Percentiles rank a stretch among this genome's conserved stretches.
These are phyloP conservation scores for Heloderma charlesbogerti DNA, from an alignment of 2,113 vertebrate genomes.

Conservation along the genomic window DNA sequence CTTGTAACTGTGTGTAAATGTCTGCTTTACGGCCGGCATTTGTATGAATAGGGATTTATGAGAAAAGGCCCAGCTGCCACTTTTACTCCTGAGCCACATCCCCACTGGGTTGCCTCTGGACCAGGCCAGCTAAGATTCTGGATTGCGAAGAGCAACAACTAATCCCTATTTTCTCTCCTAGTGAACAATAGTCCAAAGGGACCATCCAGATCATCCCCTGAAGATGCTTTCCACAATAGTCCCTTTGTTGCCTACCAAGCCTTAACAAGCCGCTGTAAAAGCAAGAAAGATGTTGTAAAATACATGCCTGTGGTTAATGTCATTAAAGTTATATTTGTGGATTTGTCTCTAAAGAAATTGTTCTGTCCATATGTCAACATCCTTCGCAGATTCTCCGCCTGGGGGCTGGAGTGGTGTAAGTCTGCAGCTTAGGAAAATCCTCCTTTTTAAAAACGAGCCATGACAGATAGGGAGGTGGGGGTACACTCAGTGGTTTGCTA, in stretches of 20 bases:
- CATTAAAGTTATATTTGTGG: conserved; percentile 2
- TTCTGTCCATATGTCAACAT: background rate
- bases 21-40: too few species aligned
- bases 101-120: background rate
- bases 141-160: background rate
- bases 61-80: too few species aligned
- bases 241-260: background rate
- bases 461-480: background rate
- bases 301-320: background rate
- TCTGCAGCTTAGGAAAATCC: background rate
- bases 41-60: too few species aligned
- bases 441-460: background rate
- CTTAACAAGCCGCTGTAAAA: background rate
- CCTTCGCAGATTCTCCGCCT: background rate
- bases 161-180: background rate
- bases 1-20: too few species aligned
- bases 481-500: background rate
- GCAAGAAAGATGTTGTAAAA: background rate
- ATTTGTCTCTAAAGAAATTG: background rate
- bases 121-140: background rate
- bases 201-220: background rate
- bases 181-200: background rate
- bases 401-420: background rate
- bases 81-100: background rate
- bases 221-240: background rate